These are phyloP conservation scores for Antitype chi DNA, from an alignment of 2,888 invertebrate species.

Conservation along the genomic window DNA sequence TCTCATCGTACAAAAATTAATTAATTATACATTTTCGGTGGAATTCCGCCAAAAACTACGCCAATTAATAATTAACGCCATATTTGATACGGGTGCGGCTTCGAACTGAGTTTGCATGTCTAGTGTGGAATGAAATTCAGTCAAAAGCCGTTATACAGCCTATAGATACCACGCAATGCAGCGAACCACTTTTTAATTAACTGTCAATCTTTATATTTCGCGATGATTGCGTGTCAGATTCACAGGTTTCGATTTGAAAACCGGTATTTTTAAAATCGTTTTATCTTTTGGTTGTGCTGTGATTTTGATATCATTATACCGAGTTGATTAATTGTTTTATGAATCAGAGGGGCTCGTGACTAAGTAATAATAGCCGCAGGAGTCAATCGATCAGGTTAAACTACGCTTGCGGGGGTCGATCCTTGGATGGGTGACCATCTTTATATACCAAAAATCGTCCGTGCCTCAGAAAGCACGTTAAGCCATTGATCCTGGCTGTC, in stretches of 20 bases:
- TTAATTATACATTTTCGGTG: not conserved
- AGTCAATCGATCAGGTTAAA: no score
- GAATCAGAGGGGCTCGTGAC: no score
- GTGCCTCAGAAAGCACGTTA: no score
- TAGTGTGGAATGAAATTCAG: constrained; percentile 51
- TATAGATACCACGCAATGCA: constrained; percentile 24
- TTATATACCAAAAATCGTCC: no score
- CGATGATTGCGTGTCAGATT: constrained; percentile 54
- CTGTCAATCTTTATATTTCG: constrained; percentile 65
- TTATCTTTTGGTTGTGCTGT: constrained; percentile 8
- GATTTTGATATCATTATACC: not conserved
- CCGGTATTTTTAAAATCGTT: not conserved
- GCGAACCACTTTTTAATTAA: constrained; percentile 67
- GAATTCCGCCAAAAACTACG: constrained; percentile 22
- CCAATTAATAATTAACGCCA: constrained; percentile 38
- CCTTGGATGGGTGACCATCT: no score
- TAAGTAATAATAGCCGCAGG: no score
- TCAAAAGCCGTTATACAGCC: constrained; percentile 25
- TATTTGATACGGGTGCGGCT: constrained; percentile 39
- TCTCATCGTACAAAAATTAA: not conserved
- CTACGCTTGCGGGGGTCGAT: no score
- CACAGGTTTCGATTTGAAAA: constrained; percentile 50
- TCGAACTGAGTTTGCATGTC: constrained; percentile 48
- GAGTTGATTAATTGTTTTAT: not conserved
- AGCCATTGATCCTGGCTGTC: no score